Conservation (phyloP, 2,797 vertebrate species). For the Cirrhinus molitorella region DNA sequence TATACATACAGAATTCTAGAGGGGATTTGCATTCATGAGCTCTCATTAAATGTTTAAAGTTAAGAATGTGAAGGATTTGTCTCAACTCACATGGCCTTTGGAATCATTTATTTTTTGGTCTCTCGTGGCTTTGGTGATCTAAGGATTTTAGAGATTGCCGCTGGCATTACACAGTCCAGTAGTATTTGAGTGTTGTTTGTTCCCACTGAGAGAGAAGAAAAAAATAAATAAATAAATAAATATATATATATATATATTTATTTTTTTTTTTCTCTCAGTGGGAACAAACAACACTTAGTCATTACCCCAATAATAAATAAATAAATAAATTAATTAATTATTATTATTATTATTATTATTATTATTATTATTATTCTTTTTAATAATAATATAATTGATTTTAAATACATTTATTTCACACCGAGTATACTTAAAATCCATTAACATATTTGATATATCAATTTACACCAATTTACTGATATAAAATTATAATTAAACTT, state of each 20-base stretch:
- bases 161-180: background rate
- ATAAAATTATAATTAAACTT: no score
- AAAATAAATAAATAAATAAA: background rate
- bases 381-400: no score
- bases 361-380: no score
- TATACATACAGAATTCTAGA: conserved; percentile 47
- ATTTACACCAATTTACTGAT: no score
- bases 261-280: background rate
- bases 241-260: background rate
- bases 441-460: no score
- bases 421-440: no score
- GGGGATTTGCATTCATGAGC: conserved; percentile 2
- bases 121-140: conserved; percentile 21
- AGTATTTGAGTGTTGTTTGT: background rate
- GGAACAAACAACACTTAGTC: background rate
- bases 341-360: no score
- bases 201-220: background rate
- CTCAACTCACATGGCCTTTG: background rate
- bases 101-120: conserved; percentile 46
- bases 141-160: background rate
- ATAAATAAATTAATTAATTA: no score
- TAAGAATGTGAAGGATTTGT: conserved; percentile 46
- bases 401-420: no score
- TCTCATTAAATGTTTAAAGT: conserved; percentile 41
- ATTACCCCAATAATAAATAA: background rate